Evolutionary conservation across 2,113 vertebrate genomes (phyloP).

Genomic region (Zosterops borbonicus): DNA sequence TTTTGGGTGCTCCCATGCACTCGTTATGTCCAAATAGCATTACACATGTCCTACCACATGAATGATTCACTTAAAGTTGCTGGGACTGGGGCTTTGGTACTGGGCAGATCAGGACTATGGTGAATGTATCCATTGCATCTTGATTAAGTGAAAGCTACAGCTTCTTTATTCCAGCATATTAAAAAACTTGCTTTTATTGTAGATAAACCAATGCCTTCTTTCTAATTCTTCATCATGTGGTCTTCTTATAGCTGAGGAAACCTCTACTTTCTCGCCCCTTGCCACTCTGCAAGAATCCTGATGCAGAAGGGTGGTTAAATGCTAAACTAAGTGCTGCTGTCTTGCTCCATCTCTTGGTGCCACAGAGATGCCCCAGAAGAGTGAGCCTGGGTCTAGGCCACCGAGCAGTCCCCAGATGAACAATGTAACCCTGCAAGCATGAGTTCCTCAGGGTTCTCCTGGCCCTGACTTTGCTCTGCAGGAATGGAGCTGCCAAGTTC

Average conservation of each 20-base stretch:
- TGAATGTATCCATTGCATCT: neutral
- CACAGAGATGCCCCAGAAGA: neutral
- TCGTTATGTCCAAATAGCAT: neutral
- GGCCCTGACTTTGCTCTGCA: neutral
- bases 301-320: neutral
- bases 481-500: neutral
- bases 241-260: neutral
- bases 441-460: neutral
- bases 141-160: neutral
- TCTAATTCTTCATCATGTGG: neutral
- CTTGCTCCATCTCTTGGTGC: accelerated
- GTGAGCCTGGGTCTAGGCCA: neutral
- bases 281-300: neutral
- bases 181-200: neutral
- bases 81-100: neutral
- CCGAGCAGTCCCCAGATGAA: neutral
- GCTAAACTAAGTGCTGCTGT: neutral
- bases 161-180: neutral
- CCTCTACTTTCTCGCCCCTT: accelerated
- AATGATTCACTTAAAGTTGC: neutral
- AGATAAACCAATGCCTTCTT: neutral
- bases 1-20: neutral
- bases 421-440: neutral
- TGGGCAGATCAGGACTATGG: neutral
- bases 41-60: neutral